Evolutionary conservation across 1,140 invertebrate species (phyloP), one percentile per base, ranked within the genome.

Genomic region (Gonatopus flavifemur): DNA sequence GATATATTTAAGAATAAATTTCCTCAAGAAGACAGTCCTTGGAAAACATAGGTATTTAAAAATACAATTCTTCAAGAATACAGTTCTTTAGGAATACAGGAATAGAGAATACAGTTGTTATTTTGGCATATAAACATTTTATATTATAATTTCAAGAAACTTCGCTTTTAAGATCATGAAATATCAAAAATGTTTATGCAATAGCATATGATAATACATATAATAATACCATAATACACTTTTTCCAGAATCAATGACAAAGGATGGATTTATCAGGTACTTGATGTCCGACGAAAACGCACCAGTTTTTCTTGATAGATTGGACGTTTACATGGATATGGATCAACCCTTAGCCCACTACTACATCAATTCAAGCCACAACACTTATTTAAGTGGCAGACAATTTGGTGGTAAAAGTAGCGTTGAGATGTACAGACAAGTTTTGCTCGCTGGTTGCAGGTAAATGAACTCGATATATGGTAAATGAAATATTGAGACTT

Each of bases 201-300:
- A n/a, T n/a, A n/a, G n/a, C n/a, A n/a, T n/a, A n/a, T n/a, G n/a
- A n/a, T n/a, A n/a, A n/a, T n/a, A n/a, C n/a, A n/a, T n/a, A n/a
- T n/a, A n/a, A n/a, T n/a, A n/a, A n/a, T n/a, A n/a, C n/a, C n/a
- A n/a, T n/a, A n/a, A n/a, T n/a, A n/a, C n/a, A n/a, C n/a, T n/a
- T 41, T 44, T 69, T 67, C 39, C 64, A 74, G 81, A 84, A 73
- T 87, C 88, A 76, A 74, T 98, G 50, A 94, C 91, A 36, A 89
- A 96, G 76, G 95, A 98, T 76, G 96, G 95, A 22, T 86, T 98
- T 50, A 93, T 96, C 76, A 87, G 94, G 36, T 99, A 98, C 80
- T 81, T 99, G 37, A 98, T 98, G 94, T 98, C 96, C 0, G 97
- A 99, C 78, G 97, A 99, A 76, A 99, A 99, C 80, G 94, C 97